phyloP scores from a whole-genome alignment of 2,888 invertebrate species.

The Rutpela maculata region DNA sequence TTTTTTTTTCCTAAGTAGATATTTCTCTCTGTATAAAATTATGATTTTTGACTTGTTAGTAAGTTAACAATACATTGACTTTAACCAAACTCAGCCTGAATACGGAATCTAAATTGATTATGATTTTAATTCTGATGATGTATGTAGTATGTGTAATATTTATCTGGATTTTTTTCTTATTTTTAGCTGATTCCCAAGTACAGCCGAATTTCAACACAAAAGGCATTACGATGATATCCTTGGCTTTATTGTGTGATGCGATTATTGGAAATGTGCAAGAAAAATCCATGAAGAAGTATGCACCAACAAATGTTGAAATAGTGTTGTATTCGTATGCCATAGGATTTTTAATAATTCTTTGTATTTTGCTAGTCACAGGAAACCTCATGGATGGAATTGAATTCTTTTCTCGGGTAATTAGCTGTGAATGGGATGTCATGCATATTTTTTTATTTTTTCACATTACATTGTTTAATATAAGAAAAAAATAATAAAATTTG shows the following conservation, averaged over 20 bases:
- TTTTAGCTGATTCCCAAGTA: constrained; percentile 83
- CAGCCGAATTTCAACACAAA: constrained; percentile 84
- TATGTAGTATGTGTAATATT: background rate
- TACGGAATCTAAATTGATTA: background rate
- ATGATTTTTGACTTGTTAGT: too few relatives aligned
- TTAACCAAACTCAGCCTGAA: too few relatives aligned
- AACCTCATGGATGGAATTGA: constrained; percentile 84
- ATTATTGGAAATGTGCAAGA: constrained; percentile 98
- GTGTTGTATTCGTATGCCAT: constrained; percentile 94
- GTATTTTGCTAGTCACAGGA: constrained; percentile 84
- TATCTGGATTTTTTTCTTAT: constrained; percentile 21
- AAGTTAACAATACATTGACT: too few relatives aligned
- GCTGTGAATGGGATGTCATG: too few relatives aligned
- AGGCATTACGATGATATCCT: constrained; percentile 85
- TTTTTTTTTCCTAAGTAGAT: too few relatives aligned
- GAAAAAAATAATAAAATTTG: too few relatives aligned
- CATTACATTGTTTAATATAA: too few relatives aligned
- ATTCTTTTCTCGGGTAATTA: constrained; percentile 85
- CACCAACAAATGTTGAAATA: constrained; percentile 92
- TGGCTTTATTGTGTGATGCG: constrained; percentile 95
- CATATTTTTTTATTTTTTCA: too few relatives aligned
- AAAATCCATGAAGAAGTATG: constrained; percentile 91
- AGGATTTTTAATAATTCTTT: constrained; percentile 88
- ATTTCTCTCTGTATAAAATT: too few relatives aligned
- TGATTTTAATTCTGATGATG: background rate